Base-by-base conservation (phyloP, 2,797 vertebrate genomes). In the Pangasius sanitwongsei region DNA sequence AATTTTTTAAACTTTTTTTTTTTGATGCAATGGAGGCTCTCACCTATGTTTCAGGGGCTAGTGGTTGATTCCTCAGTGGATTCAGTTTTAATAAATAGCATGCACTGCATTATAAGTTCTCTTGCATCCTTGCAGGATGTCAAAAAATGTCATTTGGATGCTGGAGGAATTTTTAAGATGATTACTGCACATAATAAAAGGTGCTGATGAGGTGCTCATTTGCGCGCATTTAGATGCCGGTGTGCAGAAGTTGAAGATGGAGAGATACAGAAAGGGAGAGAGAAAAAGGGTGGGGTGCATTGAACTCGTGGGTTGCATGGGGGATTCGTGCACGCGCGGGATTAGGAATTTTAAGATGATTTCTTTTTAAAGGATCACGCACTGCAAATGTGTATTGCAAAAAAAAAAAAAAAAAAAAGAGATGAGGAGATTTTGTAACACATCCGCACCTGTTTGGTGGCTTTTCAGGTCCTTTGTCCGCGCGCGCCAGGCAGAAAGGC, bases 401-500 rank as follows among this genome's bases (percentile, higher is more conserved):
- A 28, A 48, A 48, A 44, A 44, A 41, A 28, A 44, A 44, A 44
- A 44, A 44, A 44, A 41, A 28, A 37, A 2, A 37, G 41, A 41
- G 41, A 25, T 6, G 20, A 37, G 8, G 5, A 11, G 31, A 55
- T 75, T 61, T 74, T 31, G 13, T 44, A 13, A 13, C 31, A 44
- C 59, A 63, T 63, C 81, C 12, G 75, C 75, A 87, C 61, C 86
- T 69, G 85, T 31, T 48, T 72, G 23, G 23, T 23, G 67, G 55
- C 31, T 65, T 69, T 53, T 61, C 67, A 28, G 77, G 28, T 63
- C 44, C 53, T 82, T 82, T 83, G 61, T 67, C 23, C n/a, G 93
- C 8, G 91, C 89, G 92, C 28, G n/a, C 41, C 59, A n/a, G 28
- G 48, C 81, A 92, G 94, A 95, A 93, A 94, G 94, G 95, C 63